Conservation (phyloP, 2,797 vertebrate species). For the Rhinogobio ventralis region DNA sequence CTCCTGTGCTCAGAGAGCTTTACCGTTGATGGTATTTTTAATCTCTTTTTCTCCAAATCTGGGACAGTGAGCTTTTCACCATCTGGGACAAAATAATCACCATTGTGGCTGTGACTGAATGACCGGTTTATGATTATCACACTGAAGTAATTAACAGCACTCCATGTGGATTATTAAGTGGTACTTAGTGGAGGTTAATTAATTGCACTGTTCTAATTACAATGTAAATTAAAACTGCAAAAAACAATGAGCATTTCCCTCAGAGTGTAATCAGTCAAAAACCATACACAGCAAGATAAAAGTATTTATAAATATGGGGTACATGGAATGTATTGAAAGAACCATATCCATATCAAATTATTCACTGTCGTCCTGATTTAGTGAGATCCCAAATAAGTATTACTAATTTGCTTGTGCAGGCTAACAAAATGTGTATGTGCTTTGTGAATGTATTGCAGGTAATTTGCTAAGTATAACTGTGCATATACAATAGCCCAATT, state of each 20-base stretch:
- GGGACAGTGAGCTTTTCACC: constrained; percentile 33
- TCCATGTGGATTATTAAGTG: constrained; percentile 52
- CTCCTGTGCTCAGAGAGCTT: not conserved
- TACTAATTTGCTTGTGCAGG: not conserved
- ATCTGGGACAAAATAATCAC: constrained; percentile 24
- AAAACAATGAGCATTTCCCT: constrained; percentile 53
- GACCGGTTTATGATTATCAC: constrained; percentile 54
- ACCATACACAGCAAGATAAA: constrained; percentile 35
- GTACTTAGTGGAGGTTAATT: constrained; percentile 62
- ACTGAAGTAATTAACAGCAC: constrained; percentile 56
- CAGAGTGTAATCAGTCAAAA: constrained; percentile 51
- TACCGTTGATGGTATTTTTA: not conserved
- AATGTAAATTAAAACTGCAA: constrained; percentile 58
- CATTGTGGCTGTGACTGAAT: constrained; percentile 40
- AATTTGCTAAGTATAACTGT: not conserved
- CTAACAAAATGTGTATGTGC: not conserved
- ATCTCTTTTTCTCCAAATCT: constrained; percentile 35
- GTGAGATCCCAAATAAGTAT: not conserved
- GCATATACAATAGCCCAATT: not conserved
- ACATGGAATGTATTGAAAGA: not conserved
- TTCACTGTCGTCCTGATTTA: constrained; percentile 2
- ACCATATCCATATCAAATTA: not conserved
- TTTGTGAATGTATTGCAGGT: not conserved
- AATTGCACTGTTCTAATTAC: constrained; percentile 60
- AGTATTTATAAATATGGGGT: not conserved